Percentiles rank a stretch among this genome's conserved stretches.
Conservation (phyloP, 2,113 vertebrate species). For the Clarias batrachus region DNA sequence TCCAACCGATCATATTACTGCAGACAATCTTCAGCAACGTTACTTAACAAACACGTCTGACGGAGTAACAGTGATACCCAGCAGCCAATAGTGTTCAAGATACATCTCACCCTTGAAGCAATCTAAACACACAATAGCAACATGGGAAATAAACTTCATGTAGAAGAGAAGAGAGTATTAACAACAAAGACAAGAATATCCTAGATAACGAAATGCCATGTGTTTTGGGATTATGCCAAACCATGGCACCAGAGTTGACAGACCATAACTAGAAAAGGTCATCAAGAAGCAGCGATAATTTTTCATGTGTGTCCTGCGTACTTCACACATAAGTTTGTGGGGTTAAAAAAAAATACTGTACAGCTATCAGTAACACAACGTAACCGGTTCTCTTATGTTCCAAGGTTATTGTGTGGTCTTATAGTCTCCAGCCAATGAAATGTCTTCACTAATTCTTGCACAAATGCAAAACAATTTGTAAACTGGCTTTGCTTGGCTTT, state of each 20-base stretch:
- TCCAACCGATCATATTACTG: neutral
- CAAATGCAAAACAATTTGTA: too few relatives aligned
- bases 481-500: too few relatives aligned
- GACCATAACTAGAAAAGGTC: neutral
- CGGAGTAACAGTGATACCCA: neutral
- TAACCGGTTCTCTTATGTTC: too few relatives aligned
- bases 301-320: too few relatives aligned
- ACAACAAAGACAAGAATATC: neutral
- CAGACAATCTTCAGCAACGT: neutral
- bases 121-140: neutral
- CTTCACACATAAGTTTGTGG: too few relatives aligned
- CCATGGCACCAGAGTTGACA: neutral
- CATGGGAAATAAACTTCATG: neutral
- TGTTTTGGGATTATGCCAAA: neutral
- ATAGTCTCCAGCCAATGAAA: too few relatives aligned
- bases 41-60: neutral
- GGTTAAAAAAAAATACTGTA: too few relatives aligned
- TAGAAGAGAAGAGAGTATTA: neutral
- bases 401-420: too few relatives aligned
- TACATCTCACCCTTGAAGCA: neutral
- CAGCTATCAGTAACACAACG: too few relatives aligned
- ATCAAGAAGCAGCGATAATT: neutral
- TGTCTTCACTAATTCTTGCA: too few relatives aligned
- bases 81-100: neutral
- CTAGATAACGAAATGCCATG: neutral